These are phyloP conservation scores for Palythoa grandis DNA, from an alignment of 92 coral and sea anemone species.

Conservation along the genomic window DNA sequence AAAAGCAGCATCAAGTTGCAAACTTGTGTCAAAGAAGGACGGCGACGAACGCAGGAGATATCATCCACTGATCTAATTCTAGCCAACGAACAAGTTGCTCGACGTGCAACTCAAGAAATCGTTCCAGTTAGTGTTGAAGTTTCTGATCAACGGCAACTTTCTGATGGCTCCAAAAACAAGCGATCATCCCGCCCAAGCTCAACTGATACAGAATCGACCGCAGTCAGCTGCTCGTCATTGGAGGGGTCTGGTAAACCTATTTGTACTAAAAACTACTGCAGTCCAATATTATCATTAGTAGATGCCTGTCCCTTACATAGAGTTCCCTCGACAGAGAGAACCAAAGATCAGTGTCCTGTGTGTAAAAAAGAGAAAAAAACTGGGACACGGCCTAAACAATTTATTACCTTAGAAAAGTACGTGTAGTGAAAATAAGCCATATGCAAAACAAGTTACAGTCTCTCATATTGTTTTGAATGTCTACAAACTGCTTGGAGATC, in stretches of 20 bases:
- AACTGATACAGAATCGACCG: conserved; percentile 10
- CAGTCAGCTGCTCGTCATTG: conserved; percentile 49
- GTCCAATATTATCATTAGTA: conserved; percentile 84
- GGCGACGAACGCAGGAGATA: conserved; percentile 38
- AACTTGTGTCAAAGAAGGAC: conserved; percentile 41
- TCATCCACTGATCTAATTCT: conserved; percentile 36
- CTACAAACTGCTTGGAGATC: background rate
- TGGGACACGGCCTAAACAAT: conserved; percentile 56
- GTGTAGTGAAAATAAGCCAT: conserved; percentile 29
- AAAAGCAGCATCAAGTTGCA: conserved; percentile 44
- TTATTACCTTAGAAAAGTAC: conserved; percentile 58
- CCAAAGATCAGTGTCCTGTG: conserved; percentile 69
- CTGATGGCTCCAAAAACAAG: conserved; percentile 10
- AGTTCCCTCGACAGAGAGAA: conserved; percentile 60
- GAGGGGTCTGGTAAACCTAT: conserved; percentile 56
- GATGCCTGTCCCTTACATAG: conserved; percentile 77
- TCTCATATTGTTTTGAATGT: background rate
- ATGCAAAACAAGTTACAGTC: background rate
- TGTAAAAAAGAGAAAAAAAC: conserved; percentile 68
- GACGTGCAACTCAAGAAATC: conserved; percentile 31
- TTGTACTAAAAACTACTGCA: conserved; percentile 81
- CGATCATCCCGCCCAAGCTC: conserved; percentile 20
- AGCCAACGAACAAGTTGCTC: conserved; percentile 33
- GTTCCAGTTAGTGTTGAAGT: background rate
- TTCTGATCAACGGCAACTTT: background rate